Percentiles rank a stretch among this genome's conserved stretches.
These are phyloP conservation scores for Strigops habroptila DNA, from an alignment of 2,113 vertebrate species.

Conservation along the genomic window DNA sequence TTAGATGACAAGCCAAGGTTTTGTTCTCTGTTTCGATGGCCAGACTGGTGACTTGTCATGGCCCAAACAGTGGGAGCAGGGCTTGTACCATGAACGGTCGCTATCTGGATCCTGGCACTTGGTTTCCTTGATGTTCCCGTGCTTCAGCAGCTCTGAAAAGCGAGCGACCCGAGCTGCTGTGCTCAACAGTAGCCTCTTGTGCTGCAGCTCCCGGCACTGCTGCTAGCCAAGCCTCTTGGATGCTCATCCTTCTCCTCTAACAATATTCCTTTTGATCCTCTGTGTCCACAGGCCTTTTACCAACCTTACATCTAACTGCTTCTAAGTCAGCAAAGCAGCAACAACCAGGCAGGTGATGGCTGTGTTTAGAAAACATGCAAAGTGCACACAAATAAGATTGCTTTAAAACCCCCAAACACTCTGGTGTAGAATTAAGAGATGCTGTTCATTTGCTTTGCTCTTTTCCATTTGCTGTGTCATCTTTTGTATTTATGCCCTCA, in stretches of 20 bases:
- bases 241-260: constrained; percentile 8
- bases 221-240: not conserved
- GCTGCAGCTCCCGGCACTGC: not conserved
- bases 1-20: not conserved
- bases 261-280: constrained; percentile 59
- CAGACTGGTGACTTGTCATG: accelerated
- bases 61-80: not conserved
- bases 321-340: not conserved
- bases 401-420: not conserved
- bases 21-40: not conserved
- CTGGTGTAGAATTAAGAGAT: not conserved
- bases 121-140: not conserved
- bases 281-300: not conserved
- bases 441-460: not conserved
- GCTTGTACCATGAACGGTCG: not conserved
- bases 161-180: not conserved
- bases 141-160: constrained; percentile 19
- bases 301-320: not conserved
- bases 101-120: constrained; percentile 48
- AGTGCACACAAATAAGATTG: not conserved
- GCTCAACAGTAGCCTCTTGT: constrained; percentile 55
- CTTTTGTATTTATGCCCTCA: constrained; percentile 48
- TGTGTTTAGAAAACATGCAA: not conserved
- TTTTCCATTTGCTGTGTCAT: not conserved
- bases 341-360: not conserved